Evolutionary conservation across 2,113 vertebrate species (phyloP).

Genomic region (Pachypanchax playfairii): DNA sequence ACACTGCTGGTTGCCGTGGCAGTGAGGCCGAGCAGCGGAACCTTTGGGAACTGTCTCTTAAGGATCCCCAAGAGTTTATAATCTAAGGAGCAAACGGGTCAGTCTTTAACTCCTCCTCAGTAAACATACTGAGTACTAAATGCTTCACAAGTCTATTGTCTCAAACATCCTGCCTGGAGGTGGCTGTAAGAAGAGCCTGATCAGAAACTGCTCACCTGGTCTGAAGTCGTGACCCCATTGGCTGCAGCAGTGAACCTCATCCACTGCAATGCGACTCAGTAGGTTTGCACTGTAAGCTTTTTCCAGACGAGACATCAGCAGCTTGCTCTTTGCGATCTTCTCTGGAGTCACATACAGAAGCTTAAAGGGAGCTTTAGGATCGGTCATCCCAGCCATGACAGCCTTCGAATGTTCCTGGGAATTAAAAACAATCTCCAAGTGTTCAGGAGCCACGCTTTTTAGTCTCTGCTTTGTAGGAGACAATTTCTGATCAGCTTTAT

Average conservation of each 20-base stretch:
- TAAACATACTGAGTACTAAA: no score
- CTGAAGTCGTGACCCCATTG: conserved; percentile 99
- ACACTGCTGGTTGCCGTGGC: conserved; percentile 92
- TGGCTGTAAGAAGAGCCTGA: no score
- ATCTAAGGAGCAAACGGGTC: conserved; percentile 78
- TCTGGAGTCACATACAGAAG: conserved; percentile 96
- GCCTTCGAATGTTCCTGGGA: conserved; percentile 88
- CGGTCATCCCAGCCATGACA: conserved; percentile 86
- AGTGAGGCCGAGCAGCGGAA: conserved; percentile 89
- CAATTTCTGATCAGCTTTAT: no score
- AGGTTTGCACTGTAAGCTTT: conserved; percentile 88
- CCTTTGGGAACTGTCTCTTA: conserved; percentile 92
- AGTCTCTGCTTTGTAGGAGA: no score
- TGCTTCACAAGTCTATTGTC: no score
- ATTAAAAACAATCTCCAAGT: no score
- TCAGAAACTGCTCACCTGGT: conserved; percentile 80
- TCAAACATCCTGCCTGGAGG: no score
- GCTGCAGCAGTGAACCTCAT: conserved; percentile 98
- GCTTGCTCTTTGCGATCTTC: conserved; percentile 97
- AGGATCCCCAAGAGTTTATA: conserved; percentile 95
- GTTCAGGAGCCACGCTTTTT: no score
- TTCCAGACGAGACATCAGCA: conserved; percentile 96
- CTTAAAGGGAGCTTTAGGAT: conserved; percentile 82
- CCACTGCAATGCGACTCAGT: conserved; percentile 88
- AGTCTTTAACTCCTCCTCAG: no score